A percentile compares a stretch with the other conserved stretches of the same genome.
Conservation (phyloP, 2,888 invertebrate genomes). For the Chloromyia formosa region DNA sequence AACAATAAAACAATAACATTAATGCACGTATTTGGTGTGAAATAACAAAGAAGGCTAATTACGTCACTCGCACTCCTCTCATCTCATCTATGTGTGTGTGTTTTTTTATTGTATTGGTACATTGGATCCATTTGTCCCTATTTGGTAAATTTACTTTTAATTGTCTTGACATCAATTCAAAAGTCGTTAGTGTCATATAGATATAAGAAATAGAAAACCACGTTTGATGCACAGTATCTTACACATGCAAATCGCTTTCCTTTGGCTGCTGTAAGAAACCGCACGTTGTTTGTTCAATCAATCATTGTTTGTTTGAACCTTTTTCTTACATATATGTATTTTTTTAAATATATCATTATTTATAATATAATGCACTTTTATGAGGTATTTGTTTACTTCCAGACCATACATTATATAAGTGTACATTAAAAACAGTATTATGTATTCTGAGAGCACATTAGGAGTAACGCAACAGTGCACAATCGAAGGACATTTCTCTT, state of each 20-base stretch:
- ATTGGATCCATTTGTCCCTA: not conserved
- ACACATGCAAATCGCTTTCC: not conserved
- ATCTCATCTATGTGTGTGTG: conserved; percentile 25
- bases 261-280: conserved; percentile 1
- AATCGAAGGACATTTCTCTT: too few species aligned
- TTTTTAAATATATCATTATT: conserved; percentile 46
- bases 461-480: not conserved
- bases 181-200: conserved; percentile 31
- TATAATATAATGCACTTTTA: conserved; percentile 53
- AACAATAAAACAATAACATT: conserved; percentile 35
- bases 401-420: conserved; percentile 47
- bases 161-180: conserved; percentile 19
- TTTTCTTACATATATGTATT: conserved; percentile 37
- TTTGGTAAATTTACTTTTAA: conserved; percentile 3
- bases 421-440: not conserved
- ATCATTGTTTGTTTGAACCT: not conserved
- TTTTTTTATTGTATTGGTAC: not conserved
- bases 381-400: conserved; percentile 53
- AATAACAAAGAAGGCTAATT: conserved; percentile 35
- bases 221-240: not conserved
- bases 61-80: conserved; percentile 25
- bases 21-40: conserved; percentile 40
- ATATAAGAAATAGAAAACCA: conserved; percentile 27
- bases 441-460: conserved; percentile 4
- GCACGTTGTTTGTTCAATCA: not conserved